Conservation (phyloP, 1,140 invertebrate genomes). For the Drosophila sp. region DNA sequence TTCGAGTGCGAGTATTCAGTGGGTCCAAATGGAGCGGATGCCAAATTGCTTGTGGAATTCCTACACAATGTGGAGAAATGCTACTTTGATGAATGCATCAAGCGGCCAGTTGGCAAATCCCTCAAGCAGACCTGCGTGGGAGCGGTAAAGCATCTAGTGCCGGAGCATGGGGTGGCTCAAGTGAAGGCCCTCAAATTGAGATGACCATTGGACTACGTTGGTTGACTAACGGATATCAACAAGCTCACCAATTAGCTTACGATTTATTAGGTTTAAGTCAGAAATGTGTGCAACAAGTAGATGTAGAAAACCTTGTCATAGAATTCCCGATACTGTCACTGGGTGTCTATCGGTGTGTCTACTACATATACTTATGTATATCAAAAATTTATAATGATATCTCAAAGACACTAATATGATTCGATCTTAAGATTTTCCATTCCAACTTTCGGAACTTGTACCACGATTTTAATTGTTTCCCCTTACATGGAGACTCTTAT, state of each 20-base stretch:
- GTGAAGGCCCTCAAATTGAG: slow-evolving; percentile 82
- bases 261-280: slow-evolving; percentile 28
- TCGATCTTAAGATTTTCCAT: too few species aligned
- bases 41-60: slow-evolving; percentile 87
- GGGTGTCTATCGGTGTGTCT: neutral
- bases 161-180: slow-evolving; percentile 84
- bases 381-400: too few species aligned
- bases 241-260: slow-evolving; percentile 25
- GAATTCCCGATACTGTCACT: neutral
- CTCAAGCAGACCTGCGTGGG: slow-evolving; percentile 85
- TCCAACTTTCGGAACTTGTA: too few species aligned
- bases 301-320: neutral
- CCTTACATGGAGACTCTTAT: too few species aligned
- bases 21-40: slow-evolving; percentile 89
- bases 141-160: slow-evolving; percentile 83
- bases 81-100: slow-evolving; percentile 84
- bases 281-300: slow-evolving; percentile 6
- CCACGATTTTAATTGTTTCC: too few species aligned
- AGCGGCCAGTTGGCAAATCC: slow-evolving; percentile 79
- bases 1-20: slow-evolving; percentile 86
- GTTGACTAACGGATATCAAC: neutral
- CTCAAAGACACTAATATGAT: too few species aligned
- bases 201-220: slow-evolving; percentile 38
- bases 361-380: neutral
- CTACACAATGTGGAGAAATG: slow-evolving; percentile 86